Conservation (phyloP, 2,113 vertebrate species). For the Morphnarchus princeps region DNA sequence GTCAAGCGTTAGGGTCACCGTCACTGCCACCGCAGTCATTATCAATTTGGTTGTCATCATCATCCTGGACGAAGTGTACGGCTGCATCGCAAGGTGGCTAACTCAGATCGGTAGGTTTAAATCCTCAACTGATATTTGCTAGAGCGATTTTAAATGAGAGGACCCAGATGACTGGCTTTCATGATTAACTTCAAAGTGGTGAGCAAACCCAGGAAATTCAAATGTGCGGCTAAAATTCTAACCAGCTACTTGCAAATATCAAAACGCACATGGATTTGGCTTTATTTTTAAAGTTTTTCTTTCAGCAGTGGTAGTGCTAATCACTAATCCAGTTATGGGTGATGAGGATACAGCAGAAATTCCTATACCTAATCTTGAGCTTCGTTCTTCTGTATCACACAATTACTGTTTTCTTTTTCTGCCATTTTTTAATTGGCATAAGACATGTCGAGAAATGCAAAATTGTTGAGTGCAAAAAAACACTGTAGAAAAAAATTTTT, state of each 20-base stretch:
- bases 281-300: neutral
- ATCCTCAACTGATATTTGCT: too few relatives aligned
- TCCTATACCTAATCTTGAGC: neutral
- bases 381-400: neutral
- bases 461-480: neutral
- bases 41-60: conserved; percentile 97
- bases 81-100: conserved; percentile 87
- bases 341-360: neutral
- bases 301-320: neutral
- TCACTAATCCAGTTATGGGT: neutral
- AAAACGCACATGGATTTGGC: neutral
- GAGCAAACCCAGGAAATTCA: neutral
- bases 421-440: neutral
- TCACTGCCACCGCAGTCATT: conserved; percentile 91
- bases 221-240: neutral
- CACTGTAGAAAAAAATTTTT: neutral
- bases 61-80: conserved; percentile 94
- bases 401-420: neutral
- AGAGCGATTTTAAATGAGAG: neutral
- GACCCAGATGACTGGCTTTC: neutral
- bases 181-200: neutral
- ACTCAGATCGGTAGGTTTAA: conserved; percentile 82
- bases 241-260: neutral
- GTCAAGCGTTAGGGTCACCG: conserved; percentile 87
- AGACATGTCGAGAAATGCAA: neutral